phyloP scores from a whole-genome alignment of 1,140 invertebrate species.

The Frieseomelitta varia region DNA sequence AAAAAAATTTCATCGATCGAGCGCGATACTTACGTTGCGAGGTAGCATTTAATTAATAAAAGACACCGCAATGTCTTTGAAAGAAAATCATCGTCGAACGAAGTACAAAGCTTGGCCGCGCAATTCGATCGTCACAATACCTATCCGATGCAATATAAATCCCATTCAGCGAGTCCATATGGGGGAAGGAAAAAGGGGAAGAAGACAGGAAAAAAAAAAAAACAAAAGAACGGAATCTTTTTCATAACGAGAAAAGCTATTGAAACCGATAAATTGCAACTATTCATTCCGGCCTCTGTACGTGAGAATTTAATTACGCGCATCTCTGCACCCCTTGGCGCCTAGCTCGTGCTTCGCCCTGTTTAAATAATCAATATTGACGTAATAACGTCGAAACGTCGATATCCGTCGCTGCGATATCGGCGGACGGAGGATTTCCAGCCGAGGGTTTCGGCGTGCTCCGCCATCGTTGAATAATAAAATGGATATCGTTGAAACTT shows the following conservation, averaged over 20 bases:
- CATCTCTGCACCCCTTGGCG: background rate
- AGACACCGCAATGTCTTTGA: background rate
- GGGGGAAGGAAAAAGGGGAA: background rate
- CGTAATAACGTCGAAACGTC: constrained; percentile 40
- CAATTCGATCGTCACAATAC: background rate
- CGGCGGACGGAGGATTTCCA: constrained; percentile 11
- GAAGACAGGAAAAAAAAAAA: no score
- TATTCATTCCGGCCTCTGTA: no score
- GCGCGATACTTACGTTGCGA: background rate
- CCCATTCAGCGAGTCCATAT: background rate
- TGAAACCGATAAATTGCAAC: background rate
- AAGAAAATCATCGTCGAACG: rapidly evolving
- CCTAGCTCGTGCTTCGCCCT: constrained; percentile 4
- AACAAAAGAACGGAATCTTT: background rate
- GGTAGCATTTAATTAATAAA: background rate
- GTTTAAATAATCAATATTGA: constrained; percentile 52
- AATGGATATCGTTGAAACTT: constrained; percentile 33
- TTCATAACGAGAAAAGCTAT: background rate
- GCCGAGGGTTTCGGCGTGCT: background rate
- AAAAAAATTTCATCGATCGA: background rate
- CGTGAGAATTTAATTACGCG: constrained; percentile 40
- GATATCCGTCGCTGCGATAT: background rate
- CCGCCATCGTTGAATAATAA: constrained; percentile 15
- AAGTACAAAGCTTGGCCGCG: no score
- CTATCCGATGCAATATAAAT: background rate